Conservation (phyloP, 2,888 invertebrate genomes). For the Drosophila bunnanda region DNA sequence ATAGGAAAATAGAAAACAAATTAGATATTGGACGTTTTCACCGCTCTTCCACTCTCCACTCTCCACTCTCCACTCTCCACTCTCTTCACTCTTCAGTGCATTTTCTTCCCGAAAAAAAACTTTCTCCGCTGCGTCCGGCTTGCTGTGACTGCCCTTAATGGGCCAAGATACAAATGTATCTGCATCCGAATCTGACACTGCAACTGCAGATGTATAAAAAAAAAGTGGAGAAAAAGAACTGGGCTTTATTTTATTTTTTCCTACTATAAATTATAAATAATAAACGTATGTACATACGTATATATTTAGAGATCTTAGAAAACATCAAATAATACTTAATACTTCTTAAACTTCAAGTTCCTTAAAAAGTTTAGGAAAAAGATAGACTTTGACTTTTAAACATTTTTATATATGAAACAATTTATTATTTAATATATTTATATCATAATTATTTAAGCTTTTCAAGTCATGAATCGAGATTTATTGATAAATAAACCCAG, state of each 20-base stretch:
- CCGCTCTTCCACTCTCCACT: constrained; percentile 11
- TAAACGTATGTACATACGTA: not conserved
- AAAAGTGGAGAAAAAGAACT: not conserved
- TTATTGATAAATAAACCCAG: not conserved
- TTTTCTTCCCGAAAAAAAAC: constrained; percentile 44
- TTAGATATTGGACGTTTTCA: constrained; percentile 58
- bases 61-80: not conserved
- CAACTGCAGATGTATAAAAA: not conserved
- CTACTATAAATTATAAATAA: not conserved
- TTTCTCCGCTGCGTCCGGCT: constrained; percentile 41
- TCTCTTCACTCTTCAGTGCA: not conserved
- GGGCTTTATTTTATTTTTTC: not conserved
- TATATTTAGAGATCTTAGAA: not conserved
- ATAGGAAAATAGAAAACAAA: constrained; percentile 67
- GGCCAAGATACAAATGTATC: constrained; percentile 32
- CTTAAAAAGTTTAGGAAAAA: too few relatives aligned
- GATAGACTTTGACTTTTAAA: too few relatives aligned
- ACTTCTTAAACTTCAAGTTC: not conserved
- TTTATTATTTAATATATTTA: too few relatives aligned
- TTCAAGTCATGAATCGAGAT: too few relatives aligned
- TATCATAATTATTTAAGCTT: too few relatives aligned
- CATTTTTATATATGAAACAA: too few relatives aligned
- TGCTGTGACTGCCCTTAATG: constrained; percentile 39
- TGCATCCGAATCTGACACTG: constrained; percentile 6
- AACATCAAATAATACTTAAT: not conserved